Base-by-base conservation (phyloP, 2,797 vertebrate species). In the Peromyscus melanophrys region DNA sequence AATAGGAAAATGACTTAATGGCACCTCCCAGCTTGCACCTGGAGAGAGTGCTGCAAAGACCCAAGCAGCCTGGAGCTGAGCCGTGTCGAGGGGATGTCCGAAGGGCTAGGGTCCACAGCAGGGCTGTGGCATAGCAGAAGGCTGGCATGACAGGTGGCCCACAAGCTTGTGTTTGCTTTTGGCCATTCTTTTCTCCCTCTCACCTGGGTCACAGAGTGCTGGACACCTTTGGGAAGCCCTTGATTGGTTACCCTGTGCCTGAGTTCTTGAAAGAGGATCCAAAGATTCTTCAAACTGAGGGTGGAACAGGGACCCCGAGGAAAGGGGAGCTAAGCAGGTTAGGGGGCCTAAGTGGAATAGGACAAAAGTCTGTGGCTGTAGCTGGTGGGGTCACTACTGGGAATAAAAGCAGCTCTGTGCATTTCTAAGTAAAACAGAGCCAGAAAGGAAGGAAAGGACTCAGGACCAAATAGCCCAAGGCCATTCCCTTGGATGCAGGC, bases 1-100 rank as follows among this genome's bases (percentile, higher is more conserved):
- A 90, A 57, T 93, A 92, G 86, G 92, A 97, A 98, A 97, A 97
- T 94, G 87, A 91, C 94, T 96, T 98, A 96, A 98, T 96, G 94
- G 84, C n/a, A 90, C 81, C 77, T 76, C 69, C 92, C n/a, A 57
- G 87, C 76, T 81, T 96, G 96, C 88, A 97, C 96, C 96, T 97
- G 95, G 89, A 92, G 84, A 75, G 69, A 93, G 63, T 37, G 80
- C 82, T 96, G 92, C 69, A 89, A 90, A 93, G 89, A 96, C 94
- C 93, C 87, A 84, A 90, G 67, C 0, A 1, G 87, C 31, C 89
- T 85, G 78, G 88, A 77, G 67, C 59, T 61, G 52, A 67, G 40
- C 52, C 63, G 63, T 31, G 77, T 80, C 89, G 85, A 82, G 17
- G 49, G 87, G 88, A 90, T n/a, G 27, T 84, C 86, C 11, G 0